Evolutionary conservation across 2,113 vertebrate species (phyloP).

Genomic region (Eurypyga helias): DNA sequence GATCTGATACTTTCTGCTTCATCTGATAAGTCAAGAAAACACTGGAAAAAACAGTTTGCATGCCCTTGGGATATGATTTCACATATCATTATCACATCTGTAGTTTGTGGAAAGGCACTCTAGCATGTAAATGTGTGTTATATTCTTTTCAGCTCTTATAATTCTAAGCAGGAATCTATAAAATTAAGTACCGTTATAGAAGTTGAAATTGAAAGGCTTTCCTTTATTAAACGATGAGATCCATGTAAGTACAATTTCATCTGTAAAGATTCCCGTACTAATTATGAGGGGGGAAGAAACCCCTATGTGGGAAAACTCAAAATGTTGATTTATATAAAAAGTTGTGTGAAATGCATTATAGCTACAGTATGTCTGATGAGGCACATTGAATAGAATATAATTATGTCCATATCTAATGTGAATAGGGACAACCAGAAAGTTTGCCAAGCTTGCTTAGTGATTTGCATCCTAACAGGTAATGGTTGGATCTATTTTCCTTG

Average conservation of each 20-base stretch:
- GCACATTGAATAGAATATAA: not conserved
- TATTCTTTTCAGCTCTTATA: not conserved
- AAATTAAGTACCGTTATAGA: not conserved
- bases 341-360: not conserved
- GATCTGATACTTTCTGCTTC: not conserved
- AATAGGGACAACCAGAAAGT: not conserved
- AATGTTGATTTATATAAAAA: not conserved
- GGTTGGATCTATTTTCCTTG: not conserved
- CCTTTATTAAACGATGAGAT: not conserved
- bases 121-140: not conserved
- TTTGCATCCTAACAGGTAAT: not conserved
- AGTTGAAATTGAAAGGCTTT: not conserved
- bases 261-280: not conserved
- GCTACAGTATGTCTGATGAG: not conserved
- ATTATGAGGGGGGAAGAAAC: not conserved
- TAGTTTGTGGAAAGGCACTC: not conserved
- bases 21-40: not conserved
- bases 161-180: not conserved
- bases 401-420: not conserved
- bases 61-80: not conserved
- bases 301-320: not conserved
- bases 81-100: not conserved
- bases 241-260: not conserved
- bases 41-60: not conserved
- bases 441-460: not conserved